Evolutionary conservation across 2,797 vertebrate species (phyloP).

Genomic region (Myotis findleyi): DNA sequence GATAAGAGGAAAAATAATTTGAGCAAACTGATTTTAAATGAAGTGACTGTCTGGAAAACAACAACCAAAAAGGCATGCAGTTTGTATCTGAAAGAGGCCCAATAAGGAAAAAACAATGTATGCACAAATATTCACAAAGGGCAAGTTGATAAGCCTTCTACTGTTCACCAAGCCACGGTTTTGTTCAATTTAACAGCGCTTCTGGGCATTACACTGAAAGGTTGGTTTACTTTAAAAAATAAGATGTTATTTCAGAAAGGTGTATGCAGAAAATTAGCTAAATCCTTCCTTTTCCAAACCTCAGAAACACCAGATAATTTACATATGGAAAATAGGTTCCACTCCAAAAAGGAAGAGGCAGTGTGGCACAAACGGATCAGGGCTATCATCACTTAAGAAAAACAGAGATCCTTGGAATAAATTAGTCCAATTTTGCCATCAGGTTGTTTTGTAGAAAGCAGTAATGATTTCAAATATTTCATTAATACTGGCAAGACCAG

Average conservation of each 20-base stretch:
- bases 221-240: background rate
- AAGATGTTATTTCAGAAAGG: conserved; percentile 21
- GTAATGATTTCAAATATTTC: background rate
- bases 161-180: background rate
- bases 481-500: background rate
- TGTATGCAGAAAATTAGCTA: background rate
- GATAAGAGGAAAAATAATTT: background rate
- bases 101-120: conserved; percentile 67
- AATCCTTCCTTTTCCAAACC: background rate
- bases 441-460: background rate
- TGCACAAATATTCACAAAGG: background rate
- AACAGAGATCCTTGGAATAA: background rate
- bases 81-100: conserved; percentile 18
- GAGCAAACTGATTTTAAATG: conserved; percentile 74
- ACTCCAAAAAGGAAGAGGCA: conserved; percentile 9
- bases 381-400: background rate
- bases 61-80: background rate
- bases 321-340: background rate
- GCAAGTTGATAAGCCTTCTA: background rate
- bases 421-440: background rate
- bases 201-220: conserved; percentile 4
- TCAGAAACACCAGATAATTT: conserved; percentile 17
- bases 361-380: background rate
- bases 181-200: conserved; percentile 44
- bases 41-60: conserved; percentile 51